Evolutionary conservation across 2,797 vertebrate genomes (phyloP).

Genomic region (Siniperca obscura): DNA sequence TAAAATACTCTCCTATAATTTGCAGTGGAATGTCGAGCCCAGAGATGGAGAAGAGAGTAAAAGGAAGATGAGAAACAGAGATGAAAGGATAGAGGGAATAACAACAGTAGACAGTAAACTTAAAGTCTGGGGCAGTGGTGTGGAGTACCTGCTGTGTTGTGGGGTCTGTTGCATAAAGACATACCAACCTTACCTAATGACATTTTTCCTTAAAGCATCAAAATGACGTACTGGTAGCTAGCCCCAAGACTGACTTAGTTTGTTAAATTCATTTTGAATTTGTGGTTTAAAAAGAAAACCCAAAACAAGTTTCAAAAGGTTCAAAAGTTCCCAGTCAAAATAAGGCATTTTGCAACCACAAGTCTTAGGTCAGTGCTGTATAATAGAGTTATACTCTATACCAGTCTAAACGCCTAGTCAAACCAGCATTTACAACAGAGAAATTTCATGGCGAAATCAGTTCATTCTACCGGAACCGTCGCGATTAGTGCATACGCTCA

Average conservation of each 20-base stretch:
- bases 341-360: background rate
- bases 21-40: slow-evolving; percentile 73
- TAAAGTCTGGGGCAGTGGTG: slow-evolving; percentile 29
- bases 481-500: background rate
- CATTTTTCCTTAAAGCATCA: background rate
- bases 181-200: slow-evolving; percentile 20
- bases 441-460: background rate
- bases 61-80: slow-evolving; percentile 43
- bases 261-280: slow-evolving; percentile 27
- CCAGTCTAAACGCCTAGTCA: background rate
- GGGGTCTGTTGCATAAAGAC: slow-evolving; percentile 25
- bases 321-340: slow-evolving; percentile 43
- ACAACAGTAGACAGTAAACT: slow-evolving; percentile 27
- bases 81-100: slow-evolving; percentile 56
- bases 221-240: slow-evolving; percentile 18
- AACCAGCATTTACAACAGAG: background rate
- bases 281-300: slow-evolving; percentile 26
- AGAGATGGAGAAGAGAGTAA: slow-evolving; percentile 45
- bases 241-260: slow-evolving; percentile 10
- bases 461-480: background rate
- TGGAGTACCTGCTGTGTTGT: slow-evolving; percentile 46
- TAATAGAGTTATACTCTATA: background rate
- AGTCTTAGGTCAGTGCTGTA: background rate
- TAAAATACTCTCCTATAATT: slow-evolving; percentile 74
- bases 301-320: slow-evolving; percentile 11